phyloP scores from a whole-genome alignment of 2,797 vertebrate genomes.

The Lemur catta region DNA sequence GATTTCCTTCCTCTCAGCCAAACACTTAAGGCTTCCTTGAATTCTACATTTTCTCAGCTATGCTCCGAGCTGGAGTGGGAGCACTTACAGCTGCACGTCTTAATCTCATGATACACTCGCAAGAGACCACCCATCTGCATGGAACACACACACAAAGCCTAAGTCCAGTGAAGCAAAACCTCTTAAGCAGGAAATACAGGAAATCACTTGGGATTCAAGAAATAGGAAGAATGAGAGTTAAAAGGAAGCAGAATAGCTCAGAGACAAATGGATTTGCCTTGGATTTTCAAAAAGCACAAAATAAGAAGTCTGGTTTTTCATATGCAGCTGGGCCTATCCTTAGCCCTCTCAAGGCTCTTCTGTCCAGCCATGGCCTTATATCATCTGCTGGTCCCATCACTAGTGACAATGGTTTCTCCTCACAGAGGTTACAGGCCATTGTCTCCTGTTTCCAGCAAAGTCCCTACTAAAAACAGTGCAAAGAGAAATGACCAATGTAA shows the following conservation, averaged over 20 bases:
- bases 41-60: slow-evolving; percentile 35
- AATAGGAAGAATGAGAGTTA: slow-evolving; percentile 47
- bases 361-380: not conserved
- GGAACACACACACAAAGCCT: slow-evolving; percentile 32
- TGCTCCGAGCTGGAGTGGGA: slow-evolving; percentile 23
- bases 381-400: not conserved
- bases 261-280: slow-evolving; percentile 40
- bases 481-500: not conserved
- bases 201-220: slow-evolving; percentile 54
- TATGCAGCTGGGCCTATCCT: not conserved
- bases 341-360: not conserved
- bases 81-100: slow-evolving; percentile 60
- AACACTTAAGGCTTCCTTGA: slow-evolving; percentile 31
- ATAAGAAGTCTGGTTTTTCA: not conserved
- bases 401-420: not conserved
- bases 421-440: not conserved
- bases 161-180: not conserved
- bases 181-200: slow-evolving; percentile 45
- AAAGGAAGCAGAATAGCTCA: slow-evolving; percentile 30
- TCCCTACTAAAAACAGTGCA: not conserved
- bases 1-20: slow-evolving; percentile 14
- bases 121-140: slow-evolving; percentile 71
- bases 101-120: not conserved
- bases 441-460: not conserved
- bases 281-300: slow-evolving; percentile 18